Evolutionary conservation across 2,797 vertebrate species (phyloP), one percentile per base, ranked within the genome.

Genomic region (Tapera naevia): DNA sequence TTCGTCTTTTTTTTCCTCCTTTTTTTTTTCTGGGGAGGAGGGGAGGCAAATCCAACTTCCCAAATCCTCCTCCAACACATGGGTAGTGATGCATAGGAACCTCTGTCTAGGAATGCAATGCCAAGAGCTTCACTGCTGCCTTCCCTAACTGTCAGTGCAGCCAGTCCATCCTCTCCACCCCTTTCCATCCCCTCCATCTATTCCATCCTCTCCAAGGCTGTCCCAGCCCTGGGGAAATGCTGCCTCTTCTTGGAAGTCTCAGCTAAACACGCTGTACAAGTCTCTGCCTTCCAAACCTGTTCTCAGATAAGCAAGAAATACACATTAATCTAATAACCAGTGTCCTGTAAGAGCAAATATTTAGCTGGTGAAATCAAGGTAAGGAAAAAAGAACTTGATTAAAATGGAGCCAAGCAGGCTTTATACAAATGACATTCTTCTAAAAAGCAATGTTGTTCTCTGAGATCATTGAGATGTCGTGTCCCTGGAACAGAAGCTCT

Each of bases 401-500:
- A 17, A 92, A 73, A 46, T 14, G 66, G 51, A 86, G n/a, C 53
- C 2, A 4, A 23, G 17, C 30, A 51, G 48, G 39, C 43, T 81
- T 88, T 67, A 24, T 27, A 41, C 21, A 51, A 46, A 61, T 19
- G 1, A 22, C 30, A 17, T 60, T 16, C 56, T 67, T 66, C 51
- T 45, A 43, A 12, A 62, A 72, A 80, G 30, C 51, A 74, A 30
- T 18, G 81, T 24, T 24, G 2, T 46, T n/a, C 25, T 41, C 84
- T 25, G n/a, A 88, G 53, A 45, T 69, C 35, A 3, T 1, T 10
- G 45, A 62, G 46, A 16, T 0, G 0, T 8, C 0, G 0, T 5
- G 23, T 53, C 51, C 67, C 57, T 41, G 70, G 32, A 56, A 25
- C 0, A 0, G 60, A 70, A 39, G 43, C 64, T 54, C 72, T 79